Evolutionary conservation across 2,797 vertebrate genomes (phyloP).

Genomic region (Sphaeramia orbicularis): DNA sequence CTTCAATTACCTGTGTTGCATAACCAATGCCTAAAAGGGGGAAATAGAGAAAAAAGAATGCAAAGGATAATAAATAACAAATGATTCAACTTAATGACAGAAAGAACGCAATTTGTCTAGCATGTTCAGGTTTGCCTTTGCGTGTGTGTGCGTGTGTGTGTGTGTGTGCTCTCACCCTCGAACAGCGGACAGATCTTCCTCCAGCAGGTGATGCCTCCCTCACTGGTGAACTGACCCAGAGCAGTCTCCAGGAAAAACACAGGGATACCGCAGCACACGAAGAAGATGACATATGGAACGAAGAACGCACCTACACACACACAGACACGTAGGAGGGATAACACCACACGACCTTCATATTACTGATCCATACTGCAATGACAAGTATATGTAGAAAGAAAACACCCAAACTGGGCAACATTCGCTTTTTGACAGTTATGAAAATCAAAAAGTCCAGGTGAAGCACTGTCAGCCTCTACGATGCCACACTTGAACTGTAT

Average conservation of each 20-base stretch:
- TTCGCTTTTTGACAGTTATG: too few species aligned
- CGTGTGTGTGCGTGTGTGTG: too few species aligned
- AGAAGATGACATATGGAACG: constrained; percentile 98
- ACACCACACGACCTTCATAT: constrained; percentile 1
- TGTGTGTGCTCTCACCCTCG: constrained; percentile 87
- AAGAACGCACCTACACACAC: constrained; percentile 93
- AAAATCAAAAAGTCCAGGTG: background rate
- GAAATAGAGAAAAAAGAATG: background rate
- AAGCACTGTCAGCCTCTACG: background rate
- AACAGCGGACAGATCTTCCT: constrained; percentile 97
- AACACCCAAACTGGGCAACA: background rate
- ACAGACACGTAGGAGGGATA: constrained; percentile 18
- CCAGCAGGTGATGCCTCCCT: constrained; percentile 99
- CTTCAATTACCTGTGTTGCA: constrained; percentile 98
- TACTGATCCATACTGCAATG: background rate
- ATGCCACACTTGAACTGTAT: constrained; percentile 3
- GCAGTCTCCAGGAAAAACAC: constrained; percentile 99
- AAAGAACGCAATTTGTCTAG: too few species aligned
- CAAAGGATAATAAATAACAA: too few species aligned
- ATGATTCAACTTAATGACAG: too few species aligned
- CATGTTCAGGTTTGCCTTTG: too few species aligned
- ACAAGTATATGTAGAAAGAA: background rate
- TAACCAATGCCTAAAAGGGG: constrained; percentile 92
- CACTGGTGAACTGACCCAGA: constrained; percentile 97
- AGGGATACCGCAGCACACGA: constrained; percentile 97